phyloP scores from a whole-genome alignment of 1,140 invertebrate species.

The Heliothis subflexa region DNA sequence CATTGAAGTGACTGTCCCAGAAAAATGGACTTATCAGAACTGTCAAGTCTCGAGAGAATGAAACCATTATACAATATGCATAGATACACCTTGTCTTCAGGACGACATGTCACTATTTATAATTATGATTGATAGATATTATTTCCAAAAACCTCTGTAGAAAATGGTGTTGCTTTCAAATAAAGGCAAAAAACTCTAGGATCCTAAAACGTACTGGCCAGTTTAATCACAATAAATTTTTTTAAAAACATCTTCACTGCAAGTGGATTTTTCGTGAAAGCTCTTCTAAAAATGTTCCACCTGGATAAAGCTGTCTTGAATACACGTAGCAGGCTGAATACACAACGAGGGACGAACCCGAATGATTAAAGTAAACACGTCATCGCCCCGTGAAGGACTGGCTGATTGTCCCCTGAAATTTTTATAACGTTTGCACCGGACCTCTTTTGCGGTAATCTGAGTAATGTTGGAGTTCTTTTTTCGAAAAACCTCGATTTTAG shows the following conservation, averaged over 20 bases:
- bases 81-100: too few species aligned
- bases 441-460: slow-evolving; percentile 12
- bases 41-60: too few species aligned
- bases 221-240: not conserved
- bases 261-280: not conserved
- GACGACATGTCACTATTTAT: too few species aligned
- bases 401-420: slow-evolving; percentile 49
- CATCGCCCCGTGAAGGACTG: slow-evolving; percentile 30
- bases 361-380: slow-evolving; percentile 52
- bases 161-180: too few species aligned
- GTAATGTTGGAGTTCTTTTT: slow-evolving; percentile 7
- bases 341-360: slow-evolving; percentile 39
- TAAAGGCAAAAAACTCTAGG: not conserved
- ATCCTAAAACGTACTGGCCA: not conserved
- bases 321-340: slow-evolving; percentile 28
- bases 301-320: slow-evolving; percentile 35
- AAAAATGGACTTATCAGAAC: too few species aligned
- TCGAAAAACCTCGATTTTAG: not conserved
- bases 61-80: too few species aligned
- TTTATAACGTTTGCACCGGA: slow-evolving; percentile 38
- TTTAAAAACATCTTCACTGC: not conserved
- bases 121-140: too few species aligned
- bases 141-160: too few species aligned
- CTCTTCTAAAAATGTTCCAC: not conserved
- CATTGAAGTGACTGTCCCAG: too few species aligned